Evolutionary conservation across 2,888 invertebrate genomes (phyloP).

Genomic region (Morpho helenor): DNA sequence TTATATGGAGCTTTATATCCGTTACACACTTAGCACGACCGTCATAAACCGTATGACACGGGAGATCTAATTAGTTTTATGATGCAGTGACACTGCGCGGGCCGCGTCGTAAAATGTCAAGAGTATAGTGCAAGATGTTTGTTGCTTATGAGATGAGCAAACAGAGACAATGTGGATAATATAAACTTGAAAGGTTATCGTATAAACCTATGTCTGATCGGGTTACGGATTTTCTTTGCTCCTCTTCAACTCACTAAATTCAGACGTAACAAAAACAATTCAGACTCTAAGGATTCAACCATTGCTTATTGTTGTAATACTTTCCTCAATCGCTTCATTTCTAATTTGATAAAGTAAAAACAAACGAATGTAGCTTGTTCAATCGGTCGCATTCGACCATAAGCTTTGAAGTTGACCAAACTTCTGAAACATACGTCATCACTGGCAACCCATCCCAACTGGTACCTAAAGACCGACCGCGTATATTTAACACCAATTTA

Average conservation of each 20-base stretch:
- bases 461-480: slow-evolving; percentile 48
- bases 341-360: too few relatives aligned
- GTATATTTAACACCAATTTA: slow-evolving; percentile 51
- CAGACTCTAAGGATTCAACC: too few relatives aligned
- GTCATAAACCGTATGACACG: slow-evolving; percentile 43
- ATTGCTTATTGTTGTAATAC: too few relatives aligned
- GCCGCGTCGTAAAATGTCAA: not conserved
- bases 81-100: slow-evolving; percentile 41
- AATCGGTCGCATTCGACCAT: too few relatives aligned
- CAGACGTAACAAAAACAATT: too few relatives aligned
- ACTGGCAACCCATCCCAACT: slow-evolving; percentile 38
- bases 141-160: not conserved
- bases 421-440: too few relatives aligned
- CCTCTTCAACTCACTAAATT: too few relatives aligned
- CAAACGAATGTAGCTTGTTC: too few relatives aligned
- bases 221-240: too few relatives aligned
- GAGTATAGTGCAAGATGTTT: not conserved
- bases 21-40: slow-evolving; percentile 28
- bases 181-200: not conserved
- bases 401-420: too few relatives aligned
- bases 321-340: too few relatives aligned
- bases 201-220: too few relatives aligned
- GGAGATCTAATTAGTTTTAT: slow-evolving; percentile 56
- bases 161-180: not conserved
- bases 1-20: slow-evolving; percentile 7